Evolutionary conservation across 1,140 invertebrate species (phyloP).

Genomic region (Trichomalopsis sarcophagae): DNA sequence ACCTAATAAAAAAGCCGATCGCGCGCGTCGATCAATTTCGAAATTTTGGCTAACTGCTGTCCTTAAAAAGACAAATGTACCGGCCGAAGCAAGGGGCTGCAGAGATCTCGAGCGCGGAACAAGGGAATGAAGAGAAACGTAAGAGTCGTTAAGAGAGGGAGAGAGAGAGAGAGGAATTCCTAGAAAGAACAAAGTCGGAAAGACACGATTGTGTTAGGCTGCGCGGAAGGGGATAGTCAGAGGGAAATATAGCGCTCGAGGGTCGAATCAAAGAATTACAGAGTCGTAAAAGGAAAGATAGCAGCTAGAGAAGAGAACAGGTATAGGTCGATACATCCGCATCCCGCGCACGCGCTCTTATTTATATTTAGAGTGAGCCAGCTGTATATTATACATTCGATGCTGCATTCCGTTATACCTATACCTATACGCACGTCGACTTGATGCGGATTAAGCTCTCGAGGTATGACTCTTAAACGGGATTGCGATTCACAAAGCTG

Average conservation of each 20-base stretch:
- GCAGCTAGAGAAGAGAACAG: background rate
- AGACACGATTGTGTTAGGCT: constrained; percentile 30
- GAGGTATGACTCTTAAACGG: constrained; percentile 38
- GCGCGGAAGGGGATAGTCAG: background rate
- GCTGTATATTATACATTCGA: background rate
- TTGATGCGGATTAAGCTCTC: constrained; percentile 14
- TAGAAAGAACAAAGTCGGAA: constrained; percentile 28
- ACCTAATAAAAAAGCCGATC: background rate
- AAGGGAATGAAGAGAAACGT: constrained; percentile 42
- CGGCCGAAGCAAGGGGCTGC: background rate
- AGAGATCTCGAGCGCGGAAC: background rate
- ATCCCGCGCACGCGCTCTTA: background rate
- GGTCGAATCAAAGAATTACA: constrained; percentile 37
- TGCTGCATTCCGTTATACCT: background rate
- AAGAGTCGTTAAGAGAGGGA: constrained; percentile 44
- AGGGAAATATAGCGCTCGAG: constrained; percentile 25
- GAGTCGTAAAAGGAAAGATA: constrained; percentile 14
- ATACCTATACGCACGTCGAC: background rate
- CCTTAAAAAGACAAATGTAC: constrained; percentile 25
- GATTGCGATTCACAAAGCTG: constrained; percentile 43
- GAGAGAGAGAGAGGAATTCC: background rate
- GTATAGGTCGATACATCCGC: background rate
- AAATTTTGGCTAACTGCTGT: constrained; percentile 25
- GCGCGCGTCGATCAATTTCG: background rate
- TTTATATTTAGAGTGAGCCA: background rate